A percentile compares a stretch with the other conserved stretches of the same genome.
These are phyloP conservation scores for Uropetala carovei DNA, from an alignment of 2,888 invertebrate genomes.

Conservation along the genomic window DNA sequence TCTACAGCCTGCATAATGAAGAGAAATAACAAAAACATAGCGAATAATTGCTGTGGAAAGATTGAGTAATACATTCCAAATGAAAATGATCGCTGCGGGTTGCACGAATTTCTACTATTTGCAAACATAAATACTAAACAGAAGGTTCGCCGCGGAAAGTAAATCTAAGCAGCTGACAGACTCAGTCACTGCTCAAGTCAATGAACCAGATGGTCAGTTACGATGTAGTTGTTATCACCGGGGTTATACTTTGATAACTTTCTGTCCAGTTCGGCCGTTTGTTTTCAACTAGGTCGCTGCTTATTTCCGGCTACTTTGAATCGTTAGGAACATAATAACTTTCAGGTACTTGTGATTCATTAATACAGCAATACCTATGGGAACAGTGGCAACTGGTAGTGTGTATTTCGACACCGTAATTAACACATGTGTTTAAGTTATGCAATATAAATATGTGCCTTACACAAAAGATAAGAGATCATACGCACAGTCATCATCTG, in stretches of 20 bases:
- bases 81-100: background rate
- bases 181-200: background rate
- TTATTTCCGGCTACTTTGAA: background rate
- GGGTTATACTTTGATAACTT: conserved; percentile 56
- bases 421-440: conserved; percentile 50
- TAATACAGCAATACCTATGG: background rate
- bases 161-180: background rate
- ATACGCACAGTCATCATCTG: conserved; percentile 57
- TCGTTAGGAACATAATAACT: background rate
- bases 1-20: conserved; percentile 1
- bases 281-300: conserved; percentile 50
- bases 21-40: background rate
- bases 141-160: background rate
- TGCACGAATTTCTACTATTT: background rate
- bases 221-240: conserved; percentile 24
- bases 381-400: background rate
- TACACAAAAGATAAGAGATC: conserved; percentile 40
- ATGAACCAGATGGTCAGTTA: background rate
- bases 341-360: background rate
- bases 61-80: background rate
- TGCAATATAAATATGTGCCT: conserved; percentile 45
- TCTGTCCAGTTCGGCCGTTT: background rate
- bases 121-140: background rate
- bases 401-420: conserved; percentile 38
- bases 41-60: background rate